These are phyloP conservation scores for Euspilapteryx auroguttella DNA, from an alignment of 2,888 invertebrate genomes.

Conservation along the genomic window DNA sequence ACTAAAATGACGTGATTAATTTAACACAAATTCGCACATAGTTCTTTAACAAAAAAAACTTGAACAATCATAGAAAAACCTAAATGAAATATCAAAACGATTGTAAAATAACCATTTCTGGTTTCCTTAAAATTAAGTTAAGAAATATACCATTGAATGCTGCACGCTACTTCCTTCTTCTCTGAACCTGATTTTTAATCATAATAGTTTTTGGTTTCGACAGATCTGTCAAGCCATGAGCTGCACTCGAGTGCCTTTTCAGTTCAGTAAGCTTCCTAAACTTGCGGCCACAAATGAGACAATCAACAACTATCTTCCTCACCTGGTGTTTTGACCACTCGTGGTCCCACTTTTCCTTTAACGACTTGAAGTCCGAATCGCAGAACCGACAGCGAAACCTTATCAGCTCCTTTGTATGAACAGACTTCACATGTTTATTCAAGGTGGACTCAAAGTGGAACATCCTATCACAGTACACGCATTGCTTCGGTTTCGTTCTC, in stretches of 20 bases:
- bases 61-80: no score
- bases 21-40: no score
- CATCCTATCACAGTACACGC: conserved; percentile 25
- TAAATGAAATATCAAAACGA: no score
- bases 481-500: conserved; percentile 26
- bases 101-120: no score
- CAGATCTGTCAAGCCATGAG: no score
- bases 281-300: conserved; percentile 30
- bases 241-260: conserved; percentile 38
- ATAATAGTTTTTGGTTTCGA: no score
- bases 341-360: conserved; percentile 51
- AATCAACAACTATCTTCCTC: conserved; percentile 41
- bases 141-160: no score
- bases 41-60: no score
- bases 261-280: conserved; percentile 43
- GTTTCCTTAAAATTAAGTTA: no score
- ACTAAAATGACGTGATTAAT: no score
- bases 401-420: conserved; percentile 21
- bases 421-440: conserved; percentile 36
- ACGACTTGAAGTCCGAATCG: conserved; percentile 19
- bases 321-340: conserved; percentile 44
- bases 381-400: conserved; percentile 37
- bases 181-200: no score
- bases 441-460: conserved; percentile 46
- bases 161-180: no score